Evolutionary conservation across 2,113 vertebrate genomes (phyloP).

Genomic region (Dromiciops gliroides): DNA sequence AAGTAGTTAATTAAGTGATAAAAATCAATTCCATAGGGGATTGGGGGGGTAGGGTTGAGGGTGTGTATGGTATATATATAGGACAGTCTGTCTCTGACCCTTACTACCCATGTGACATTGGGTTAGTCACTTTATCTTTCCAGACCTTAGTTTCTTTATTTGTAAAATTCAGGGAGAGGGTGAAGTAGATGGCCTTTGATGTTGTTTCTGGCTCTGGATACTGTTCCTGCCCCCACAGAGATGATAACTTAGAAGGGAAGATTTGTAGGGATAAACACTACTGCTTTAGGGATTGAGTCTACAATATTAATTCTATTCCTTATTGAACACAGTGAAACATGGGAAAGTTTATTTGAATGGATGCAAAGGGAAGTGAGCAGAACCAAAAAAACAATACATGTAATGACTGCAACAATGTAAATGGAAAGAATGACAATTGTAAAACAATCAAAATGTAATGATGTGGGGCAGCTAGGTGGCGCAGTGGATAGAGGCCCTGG

Average conservation of each 20-base stretch:
- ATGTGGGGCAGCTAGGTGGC: too few relatives aligned
- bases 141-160: not conserved
- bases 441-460: not conserved
- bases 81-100: constrained; percentile 32
- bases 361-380: not conserved
- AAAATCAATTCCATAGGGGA: not conserved
- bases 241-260: not conserved
- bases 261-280: not conserved
- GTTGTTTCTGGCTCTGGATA: not conserved
- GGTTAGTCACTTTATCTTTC: not conserved
- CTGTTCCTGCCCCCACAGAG: not conserved
- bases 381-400: not conserved
- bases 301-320: not conserved
- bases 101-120: not conserved
- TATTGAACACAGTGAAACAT: not conserved
- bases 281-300: not conserved
- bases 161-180: not conserved
- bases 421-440: not conserved
- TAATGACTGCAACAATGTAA: not conserved
- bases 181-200: not conserved
- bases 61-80: not conserved
- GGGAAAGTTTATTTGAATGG: not conserved
- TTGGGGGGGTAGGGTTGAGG: not conserved
- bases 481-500: too few relatives aligned
- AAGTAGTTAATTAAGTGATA: constrained; percentile 1